These are phyloP conservation scores for Peribatodes rhomboidaria DNA, from an alignment of 2,888 invertebrate species.

Conservation along the genomic window DNA sequence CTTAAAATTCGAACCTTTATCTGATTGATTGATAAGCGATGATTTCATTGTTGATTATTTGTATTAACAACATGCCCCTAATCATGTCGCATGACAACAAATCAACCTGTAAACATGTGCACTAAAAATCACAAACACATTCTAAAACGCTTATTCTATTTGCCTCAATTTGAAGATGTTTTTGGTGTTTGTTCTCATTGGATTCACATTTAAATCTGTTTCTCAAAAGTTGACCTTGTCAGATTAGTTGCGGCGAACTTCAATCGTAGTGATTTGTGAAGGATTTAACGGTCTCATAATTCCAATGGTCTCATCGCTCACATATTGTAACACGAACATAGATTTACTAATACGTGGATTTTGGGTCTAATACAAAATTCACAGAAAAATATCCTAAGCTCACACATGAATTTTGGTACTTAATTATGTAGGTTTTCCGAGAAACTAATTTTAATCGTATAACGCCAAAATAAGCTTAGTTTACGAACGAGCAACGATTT, in stretches of 20 bases:
- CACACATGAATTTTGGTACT: too few species aligned
- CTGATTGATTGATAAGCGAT: not conserved
- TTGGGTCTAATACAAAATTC: too few species aligned
- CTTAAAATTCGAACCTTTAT: not conserved
- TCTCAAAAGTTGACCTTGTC: slow-evolving; percentile 24
- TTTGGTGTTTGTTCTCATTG: slow-evolving; percentile 10
- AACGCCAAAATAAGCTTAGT: too few species aligned
- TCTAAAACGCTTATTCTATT: slow-evolving; percentile 13
- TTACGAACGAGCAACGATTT: too few species aligned
- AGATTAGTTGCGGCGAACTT: slow-evolving; percentile 24
- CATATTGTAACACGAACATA: not conserved
- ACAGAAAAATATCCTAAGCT: too few species aligned
- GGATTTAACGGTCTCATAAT: slow-evolving; percentile 18
- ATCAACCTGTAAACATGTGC: not conserved
- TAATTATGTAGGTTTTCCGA: too few species aligned
- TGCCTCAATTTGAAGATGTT: slow-evolving; percentile 7
- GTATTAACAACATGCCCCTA: not conserved
- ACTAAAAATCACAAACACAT: slow-evolving; percentile 6
- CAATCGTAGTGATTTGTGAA: slow-evolving; percentile 19
- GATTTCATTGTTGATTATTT: not conserved
- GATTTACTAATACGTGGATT: too few species aligned
- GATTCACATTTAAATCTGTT: slow-evolving; percentile 7
- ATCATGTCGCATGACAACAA: not conserved
- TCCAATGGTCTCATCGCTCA: slow-evolving; percentile 14
- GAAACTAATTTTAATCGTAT: too few species aligned